Conservation (phyloP, 30 jellyfish, hydroid and myxozoan species). For the Rhopilema esculentum region DNA sequence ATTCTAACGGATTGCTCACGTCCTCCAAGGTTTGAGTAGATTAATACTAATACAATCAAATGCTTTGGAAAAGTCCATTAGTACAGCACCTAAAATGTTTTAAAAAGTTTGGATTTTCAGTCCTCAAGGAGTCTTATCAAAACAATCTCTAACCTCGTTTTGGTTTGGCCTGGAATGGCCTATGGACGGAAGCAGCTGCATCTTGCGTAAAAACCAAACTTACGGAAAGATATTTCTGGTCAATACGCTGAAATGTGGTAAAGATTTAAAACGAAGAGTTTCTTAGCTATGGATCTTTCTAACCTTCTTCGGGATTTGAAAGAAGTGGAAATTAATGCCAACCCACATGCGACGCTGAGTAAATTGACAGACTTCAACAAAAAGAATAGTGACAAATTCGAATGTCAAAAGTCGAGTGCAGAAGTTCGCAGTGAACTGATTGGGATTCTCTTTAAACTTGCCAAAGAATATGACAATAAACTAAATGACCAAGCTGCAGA, state of each 20-base stretch:
- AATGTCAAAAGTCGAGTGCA: neutral
- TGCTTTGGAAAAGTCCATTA: no score
- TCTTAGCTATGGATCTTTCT: neutral
- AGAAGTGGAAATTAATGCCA: neutral
- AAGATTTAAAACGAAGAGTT: neutral
- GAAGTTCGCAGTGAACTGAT: slow-evolving; percentile 4
- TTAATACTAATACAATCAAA: no score
- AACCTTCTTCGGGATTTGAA: neutral
- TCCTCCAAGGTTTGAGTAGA: slow-evolving; percentile 14
- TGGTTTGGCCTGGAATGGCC: no score
- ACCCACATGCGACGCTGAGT: neutral
- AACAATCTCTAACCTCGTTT: no score
- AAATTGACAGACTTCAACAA: slow-evolving; percentile 4
- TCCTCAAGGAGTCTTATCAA: no score
- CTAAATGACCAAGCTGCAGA: neutral
- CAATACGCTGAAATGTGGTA: neutral
- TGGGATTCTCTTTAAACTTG: neutral
- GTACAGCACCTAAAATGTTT: no score
- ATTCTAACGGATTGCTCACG: slow-evolving; percentile 41
- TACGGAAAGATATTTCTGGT: neutral
- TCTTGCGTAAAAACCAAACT: neutral
- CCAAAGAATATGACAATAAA: neutral
- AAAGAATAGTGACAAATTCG: slow-evolving; percentile 9
- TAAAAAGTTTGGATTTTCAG: no score
- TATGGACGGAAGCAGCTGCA: neutral